Evolutionary conservation across 2,113 vertebrate species (phyloP), one percentile per base, ranked within the genome.

Genomic region (Empidonax alnorum): DNA sequence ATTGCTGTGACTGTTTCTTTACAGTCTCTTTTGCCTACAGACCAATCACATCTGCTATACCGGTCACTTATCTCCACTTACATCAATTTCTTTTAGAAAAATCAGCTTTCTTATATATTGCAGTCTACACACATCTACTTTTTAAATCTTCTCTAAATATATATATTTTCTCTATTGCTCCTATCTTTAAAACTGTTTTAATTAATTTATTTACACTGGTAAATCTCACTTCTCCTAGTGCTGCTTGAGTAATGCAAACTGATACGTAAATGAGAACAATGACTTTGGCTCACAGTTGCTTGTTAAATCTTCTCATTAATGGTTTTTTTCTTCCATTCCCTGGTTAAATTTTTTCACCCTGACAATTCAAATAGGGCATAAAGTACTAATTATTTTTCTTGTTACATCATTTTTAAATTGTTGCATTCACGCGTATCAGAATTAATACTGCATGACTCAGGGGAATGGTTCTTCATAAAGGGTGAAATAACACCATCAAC

Each of bases 321-420:
- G 35, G 35, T 12, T 6, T 12, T 58, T 58, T 21, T 84, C 86
- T 72, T 22, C 10, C 31, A 68, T 85, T 91, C 62, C 49, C 27
- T 87, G 74, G 58, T 84, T 87, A 68, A 21, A 55, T 69, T 92
- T 89, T 91, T 87, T 79, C 35, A 78, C 52, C 56, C 53, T 24
- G 3, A 68, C n/a, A 82, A 82, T 76, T 94, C 66, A 87, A 95
- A 76, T 89, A n/a, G 67, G 39, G 39, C 75, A 85, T 16, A 79
- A 74, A 87, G n/a, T 53, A 76, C 87, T 87, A 93, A 93, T 91
- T 94, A 75, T 66, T 95, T 91, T 72, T 89, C 69, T 61, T 89
- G 93, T 91, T 95, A 65, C 49, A 89, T 87, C 12, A 75, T 58
- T 87, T 92, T 76, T 46, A 20, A 78, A 87, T 39, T 55, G 37